Percentiles rank a stretch among this genome's conserved stretches.
Conservation (phyloP, 2,888 invertebrate genomes). For the Synanthedon formicaeformis region DNA sequence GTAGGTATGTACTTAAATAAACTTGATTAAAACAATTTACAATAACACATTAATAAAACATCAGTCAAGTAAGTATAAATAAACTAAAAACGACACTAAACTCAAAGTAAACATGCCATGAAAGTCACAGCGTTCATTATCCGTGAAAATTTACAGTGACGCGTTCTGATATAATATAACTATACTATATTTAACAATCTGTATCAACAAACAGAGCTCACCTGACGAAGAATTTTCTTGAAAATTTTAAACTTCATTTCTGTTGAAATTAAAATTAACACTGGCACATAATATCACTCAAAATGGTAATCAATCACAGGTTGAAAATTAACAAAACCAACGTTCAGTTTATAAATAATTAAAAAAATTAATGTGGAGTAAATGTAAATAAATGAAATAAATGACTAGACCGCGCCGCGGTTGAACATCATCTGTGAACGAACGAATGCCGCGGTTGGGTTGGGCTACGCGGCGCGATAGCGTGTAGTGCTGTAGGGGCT, state of each 20-base stretch:
- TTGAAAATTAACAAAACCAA: constrained; percentile 22
- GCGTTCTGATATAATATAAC: neutral
- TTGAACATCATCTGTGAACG: neutral
- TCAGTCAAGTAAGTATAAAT: too few relatives aligned
- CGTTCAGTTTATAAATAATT: constrained; percentile 10
- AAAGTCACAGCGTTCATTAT: too few relatives aligned
- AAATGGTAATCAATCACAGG: constrained; percentile 23
- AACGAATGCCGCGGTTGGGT: neutral
- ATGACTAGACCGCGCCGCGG: neutral
- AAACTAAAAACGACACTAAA: too few relatives aligned
- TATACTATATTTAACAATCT: constrained; percentile 10
- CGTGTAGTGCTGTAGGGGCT: too few relatives aligned
- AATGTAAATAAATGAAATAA: neutral
- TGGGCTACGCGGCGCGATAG: neutral
- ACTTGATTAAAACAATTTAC: too few relatives aligned
- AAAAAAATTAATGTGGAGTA: neutral
- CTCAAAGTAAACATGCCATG: too few relatives aligned
- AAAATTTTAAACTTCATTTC: constrained; percentile 59
- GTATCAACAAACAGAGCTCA: constrained; percentile 26
- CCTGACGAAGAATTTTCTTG: constrained; percentile 51
- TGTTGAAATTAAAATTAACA: constrained; percentile 10
- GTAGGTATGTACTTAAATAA: too few relatives aligned
- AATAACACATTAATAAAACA: too few relatives aligned
- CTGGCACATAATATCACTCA: constrained; percentile 13
- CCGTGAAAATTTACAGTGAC: neutral